These are phyloP conservation scores for Notolabrus celidotus DNA, from an alignment of 2,797 vertebrate genomes.

Conservation along the genomic window DNA sequence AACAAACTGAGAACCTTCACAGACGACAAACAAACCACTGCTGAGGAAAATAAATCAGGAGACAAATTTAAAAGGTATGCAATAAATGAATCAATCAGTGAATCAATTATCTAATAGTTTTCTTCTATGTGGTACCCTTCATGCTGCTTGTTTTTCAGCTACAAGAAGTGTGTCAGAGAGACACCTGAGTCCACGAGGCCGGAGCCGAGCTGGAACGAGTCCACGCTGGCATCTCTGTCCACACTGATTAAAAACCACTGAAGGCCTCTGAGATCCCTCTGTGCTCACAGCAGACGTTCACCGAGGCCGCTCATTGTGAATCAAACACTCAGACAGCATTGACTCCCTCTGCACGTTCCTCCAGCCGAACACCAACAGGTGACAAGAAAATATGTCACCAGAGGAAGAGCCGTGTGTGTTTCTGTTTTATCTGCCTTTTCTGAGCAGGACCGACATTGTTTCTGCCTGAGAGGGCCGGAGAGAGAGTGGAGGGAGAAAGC, in stretches of 20 bases:
- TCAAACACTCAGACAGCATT: conserved; percentile 19
- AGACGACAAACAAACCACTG: background rate
- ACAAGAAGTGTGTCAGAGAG: conserved; percentile 10
- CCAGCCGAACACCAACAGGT: conserved; percentile 60
- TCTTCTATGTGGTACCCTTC: background rate
- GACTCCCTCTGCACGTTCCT: conserved; percentile 64
- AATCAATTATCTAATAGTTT: background rate
- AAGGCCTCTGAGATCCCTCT: conserved; percentile 37
- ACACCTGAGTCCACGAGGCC: conserved; percentile 31
- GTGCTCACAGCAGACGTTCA: conserved; percentile 38
- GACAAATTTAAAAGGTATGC: background rate
- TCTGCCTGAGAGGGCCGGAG: conserved; percentile 38
- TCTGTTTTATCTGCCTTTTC: conserved; percentile 47
- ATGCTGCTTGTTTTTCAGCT: background rate
- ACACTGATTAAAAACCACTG: conserved; percentile 65
- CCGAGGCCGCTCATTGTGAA: conserved; percentile 45
- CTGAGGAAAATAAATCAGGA: background rate
- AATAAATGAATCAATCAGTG: background rate
- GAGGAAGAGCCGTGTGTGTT: conserved; percentile 38
- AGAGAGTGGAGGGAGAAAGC: conserved; percentile 48
- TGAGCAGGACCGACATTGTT: conserved; percentile 54
- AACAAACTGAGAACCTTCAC: too few species aligned
- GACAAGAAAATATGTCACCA: conserved; percentile 51
- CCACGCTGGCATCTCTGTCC: conserved; percentile 50
- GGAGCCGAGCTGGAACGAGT: conserved; percentile 41